phyloP scores from a whole-genome alignment of 1,140 invertebrate genomes.

The Ips nitidus region DNA sequence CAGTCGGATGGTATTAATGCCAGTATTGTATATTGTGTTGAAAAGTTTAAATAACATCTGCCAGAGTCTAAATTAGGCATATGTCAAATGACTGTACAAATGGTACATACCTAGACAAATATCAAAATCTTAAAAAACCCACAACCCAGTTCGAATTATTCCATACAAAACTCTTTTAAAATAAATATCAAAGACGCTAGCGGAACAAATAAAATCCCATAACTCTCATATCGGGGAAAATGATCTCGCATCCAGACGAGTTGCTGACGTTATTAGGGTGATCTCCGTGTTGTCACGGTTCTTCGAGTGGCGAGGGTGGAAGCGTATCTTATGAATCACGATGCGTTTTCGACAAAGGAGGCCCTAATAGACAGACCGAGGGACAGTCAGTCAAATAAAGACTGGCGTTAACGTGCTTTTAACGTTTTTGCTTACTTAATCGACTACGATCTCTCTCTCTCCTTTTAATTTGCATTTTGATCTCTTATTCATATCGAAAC shows the following conservation, averaged over 20 bases:
- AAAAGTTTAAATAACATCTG: no score
- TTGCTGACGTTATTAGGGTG: slow-evolving; percentile 24
- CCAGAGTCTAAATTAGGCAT: no score
- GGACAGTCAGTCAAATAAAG: slow-evolving; percentile 36
- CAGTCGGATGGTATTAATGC: no score
- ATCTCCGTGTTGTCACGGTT: slow-evolving; percentile 24
- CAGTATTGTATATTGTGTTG: no score
- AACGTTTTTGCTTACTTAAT: slow-evolving; percentile 31
- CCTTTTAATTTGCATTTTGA: background rate
- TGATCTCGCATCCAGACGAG: background rate
- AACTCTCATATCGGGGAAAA: background rate
- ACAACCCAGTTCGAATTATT: no score
- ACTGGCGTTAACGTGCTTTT: slow-evolving; percentile 16
- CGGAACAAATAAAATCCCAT: background rate
- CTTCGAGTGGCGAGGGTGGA: slow-evolving; percentile 25
- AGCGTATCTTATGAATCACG: slow-evolving; percentile 34
- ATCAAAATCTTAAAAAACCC: no score
- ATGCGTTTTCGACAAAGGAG: slow-evolving; percentile 18
- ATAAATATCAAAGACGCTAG: no score
- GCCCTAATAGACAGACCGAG: slow-evolving; percentile 24
- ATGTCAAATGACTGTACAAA: no score
- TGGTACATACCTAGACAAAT: no score
- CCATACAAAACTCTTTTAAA: no score
- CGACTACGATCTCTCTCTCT: background rate
- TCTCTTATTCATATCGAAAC: background rate